Conservation (phyloP, 2,888 invertebrate genomes). For the Conistra vaccinii region DNA sequence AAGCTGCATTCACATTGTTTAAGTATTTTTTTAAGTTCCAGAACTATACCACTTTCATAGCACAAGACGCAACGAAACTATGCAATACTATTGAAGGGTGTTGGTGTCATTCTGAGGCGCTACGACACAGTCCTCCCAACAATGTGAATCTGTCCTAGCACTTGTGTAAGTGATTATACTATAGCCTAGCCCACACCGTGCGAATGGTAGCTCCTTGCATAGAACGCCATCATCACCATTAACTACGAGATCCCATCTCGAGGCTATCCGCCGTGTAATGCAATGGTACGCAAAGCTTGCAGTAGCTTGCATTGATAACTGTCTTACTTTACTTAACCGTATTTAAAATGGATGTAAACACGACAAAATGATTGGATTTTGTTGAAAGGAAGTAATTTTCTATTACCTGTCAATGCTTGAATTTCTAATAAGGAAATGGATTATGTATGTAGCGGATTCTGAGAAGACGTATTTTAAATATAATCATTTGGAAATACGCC, state of each 20-base stretch:
- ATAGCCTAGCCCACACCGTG: constrained; percentile 37
- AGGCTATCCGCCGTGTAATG: constrained; percentile 39
- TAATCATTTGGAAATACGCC: neutral
- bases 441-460: neutral
- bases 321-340: constrained; percentile 6
- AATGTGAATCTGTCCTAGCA: neutral
- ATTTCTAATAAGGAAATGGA: neutral
- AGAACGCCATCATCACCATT: constrained; percentile 57
- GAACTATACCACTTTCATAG: too few species aligned
- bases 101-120: neutral
- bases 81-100: neutral
- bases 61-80: neutral
- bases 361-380: constrained; percentile 3
- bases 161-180: constrained; percentile 40
- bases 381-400: neutral
- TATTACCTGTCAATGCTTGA: neutral
- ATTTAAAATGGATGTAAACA: constrained; percentile 14
- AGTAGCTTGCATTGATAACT: constrained; percentile 20
- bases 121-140: neutral
- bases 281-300: constrained; percentile 47
- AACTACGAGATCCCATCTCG: constrained; percentile 58
- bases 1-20: neutral
- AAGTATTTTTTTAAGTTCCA: neutral
- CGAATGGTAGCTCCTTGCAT: constrained; percentile 50
- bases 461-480: neutral